A percentile compares a stretch with the other conserved stretches of the same genome.
Evolutionary conservation across 1,140 invertebrate species (phyloP).

Genomic region (Drosophila erecta): DNA sequence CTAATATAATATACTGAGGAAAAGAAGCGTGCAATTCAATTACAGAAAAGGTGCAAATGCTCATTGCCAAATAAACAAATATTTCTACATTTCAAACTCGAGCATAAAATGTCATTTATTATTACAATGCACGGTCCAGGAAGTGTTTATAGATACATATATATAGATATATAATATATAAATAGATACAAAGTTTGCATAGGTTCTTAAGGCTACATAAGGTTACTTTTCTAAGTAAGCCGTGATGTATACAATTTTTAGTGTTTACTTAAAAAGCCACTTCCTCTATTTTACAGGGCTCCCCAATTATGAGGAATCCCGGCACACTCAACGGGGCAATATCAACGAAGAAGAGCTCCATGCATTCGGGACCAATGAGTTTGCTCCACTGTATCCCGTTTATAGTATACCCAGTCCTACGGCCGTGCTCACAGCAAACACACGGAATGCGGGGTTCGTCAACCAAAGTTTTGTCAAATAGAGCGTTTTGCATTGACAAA

Average conservation of each 20-base stretch:
- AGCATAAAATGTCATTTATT: no score
- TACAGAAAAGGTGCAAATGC: background rate
- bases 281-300: constrained; percentile 30
- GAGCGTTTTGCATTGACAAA: background rate
- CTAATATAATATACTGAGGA: no score
- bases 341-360: constrained; percentile 79
- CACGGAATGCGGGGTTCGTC: constrained; percentile 48
- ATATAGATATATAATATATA: no score
- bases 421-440: constrained; percentile 45
- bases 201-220: no score
- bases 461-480: constrained; percentile 67
- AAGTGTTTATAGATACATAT: no score
- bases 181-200: no score
- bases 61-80: background rate
- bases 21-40: no score
- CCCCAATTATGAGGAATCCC: constrained; percentile 69
- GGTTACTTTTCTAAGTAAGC: no score
- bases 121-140: no score
- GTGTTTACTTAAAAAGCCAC: no score
- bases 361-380: constrained; percentile 71
- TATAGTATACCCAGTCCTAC: constrained; percentile 70
- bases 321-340: constrained; percentile 64
- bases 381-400: constrained; percentile 79
- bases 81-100: background rate
- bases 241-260: background rate